These are phyloP conservation scores for Tridacna crocea DNA, from an alignment of 2,888 invertebrate genomes.

Conservation along the genomic window DNA sequence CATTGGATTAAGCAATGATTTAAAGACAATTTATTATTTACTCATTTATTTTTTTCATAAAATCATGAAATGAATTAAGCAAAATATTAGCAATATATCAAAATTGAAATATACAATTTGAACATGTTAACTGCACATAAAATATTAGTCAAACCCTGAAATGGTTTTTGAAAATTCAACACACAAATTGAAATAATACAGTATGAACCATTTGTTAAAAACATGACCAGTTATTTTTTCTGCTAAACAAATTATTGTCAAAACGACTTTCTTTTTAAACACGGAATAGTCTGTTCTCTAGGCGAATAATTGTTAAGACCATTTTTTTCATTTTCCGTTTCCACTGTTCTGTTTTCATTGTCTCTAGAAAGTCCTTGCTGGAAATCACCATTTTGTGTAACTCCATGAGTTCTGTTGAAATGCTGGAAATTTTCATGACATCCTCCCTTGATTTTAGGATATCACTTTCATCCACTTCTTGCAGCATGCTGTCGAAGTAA, in stretches of 20 bases:
- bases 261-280: neutral
- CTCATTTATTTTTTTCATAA: neutral
- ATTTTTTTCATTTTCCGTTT: slow-evolving; percentile 34
- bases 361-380: slow-evolving; percentile 27
- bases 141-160: neutral
- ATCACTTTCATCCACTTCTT: slow-evolving; percentile 30
- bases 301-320: slow-evolving; percentile 26
- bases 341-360: slow-evolving; percentile 46
- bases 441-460: slow-evolving; percentile 33
- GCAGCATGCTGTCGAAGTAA: slow-evolving; percentile 37
- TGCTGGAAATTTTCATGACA: slow-evolving; percentile 24
- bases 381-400: slow-evolving; percentile 34
- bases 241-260: neutral
- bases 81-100: neutral
- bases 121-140: neutral
- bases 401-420: slow-evolving; percentile 14
- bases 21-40: too few species aligned
- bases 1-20: neutral
- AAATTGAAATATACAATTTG: neutral
- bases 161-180: neutral
- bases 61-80: neutral
- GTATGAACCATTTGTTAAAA: neutral
- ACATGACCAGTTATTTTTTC: neutral
- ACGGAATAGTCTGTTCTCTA: slow-evolving; percentile 27
- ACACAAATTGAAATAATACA: neutral